Conservation (phyloP, 2,113 vertebrate genomes). For the Scolopax mira region DNA sequence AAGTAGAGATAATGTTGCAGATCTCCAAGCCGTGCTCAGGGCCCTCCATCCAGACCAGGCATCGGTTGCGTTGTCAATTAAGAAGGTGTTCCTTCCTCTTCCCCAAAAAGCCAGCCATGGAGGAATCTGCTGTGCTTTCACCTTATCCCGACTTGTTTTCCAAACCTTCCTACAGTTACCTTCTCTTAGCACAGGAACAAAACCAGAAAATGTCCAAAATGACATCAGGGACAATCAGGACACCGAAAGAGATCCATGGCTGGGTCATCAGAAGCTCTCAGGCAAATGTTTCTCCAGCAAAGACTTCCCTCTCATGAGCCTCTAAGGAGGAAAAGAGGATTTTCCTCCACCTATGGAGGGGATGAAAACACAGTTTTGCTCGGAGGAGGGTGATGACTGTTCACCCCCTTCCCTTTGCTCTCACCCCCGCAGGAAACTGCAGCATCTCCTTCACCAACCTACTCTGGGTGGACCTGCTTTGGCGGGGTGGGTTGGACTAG, state of each 20-base stretch:
- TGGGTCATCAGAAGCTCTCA: neutral
- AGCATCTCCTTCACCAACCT: no score
- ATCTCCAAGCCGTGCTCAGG: neutral
- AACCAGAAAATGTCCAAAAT: neutral
- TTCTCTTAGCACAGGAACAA: neutral
- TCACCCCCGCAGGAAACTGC: no score
- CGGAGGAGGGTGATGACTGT: no score
- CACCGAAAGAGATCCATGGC: neutral
- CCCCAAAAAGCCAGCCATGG: neutral
- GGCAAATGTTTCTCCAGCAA: neutral
- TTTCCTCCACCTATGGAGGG: no score
- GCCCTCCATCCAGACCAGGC: neutral
- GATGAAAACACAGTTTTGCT: no score
- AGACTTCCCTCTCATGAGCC: no score
- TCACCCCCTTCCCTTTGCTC: no score
- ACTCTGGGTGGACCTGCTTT: no score
- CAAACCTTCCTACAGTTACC: rapidly evolving
- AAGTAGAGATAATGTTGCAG: rapidly evolving
- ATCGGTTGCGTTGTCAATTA: rapidly evolving
- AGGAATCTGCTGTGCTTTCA: neutral
- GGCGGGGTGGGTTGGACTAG: no score
- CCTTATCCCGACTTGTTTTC: neutral
- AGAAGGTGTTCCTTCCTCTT: neutral
- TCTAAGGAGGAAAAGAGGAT: no score
- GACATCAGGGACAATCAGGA: neutral